These are phyloP conservation scores for Pterobdella sp. DNA, from an alignment of 2,888 invertebrate species.

Conservation along the genomic window DNA sequence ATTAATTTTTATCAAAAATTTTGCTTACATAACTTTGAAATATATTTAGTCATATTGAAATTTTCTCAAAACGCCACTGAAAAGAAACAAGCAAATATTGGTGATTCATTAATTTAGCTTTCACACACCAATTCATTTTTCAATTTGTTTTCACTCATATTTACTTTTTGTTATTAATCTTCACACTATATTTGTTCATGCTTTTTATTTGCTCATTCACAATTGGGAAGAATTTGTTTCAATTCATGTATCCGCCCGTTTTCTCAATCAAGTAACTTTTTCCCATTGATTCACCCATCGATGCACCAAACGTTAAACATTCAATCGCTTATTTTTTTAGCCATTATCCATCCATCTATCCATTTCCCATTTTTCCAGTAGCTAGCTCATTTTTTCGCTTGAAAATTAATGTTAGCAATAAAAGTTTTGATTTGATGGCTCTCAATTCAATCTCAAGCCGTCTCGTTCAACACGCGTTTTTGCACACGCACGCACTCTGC, in stretches of 20 bases:
- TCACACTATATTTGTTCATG: not conserved
- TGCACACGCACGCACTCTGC: constrained; percentile 15
- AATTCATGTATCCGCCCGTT: not conserved
- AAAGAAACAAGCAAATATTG: too few relatives aligned
- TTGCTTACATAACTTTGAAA: too few relatives aligned
- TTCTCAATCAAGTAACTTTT: not conserved
- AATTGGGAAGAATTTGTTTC: too few relatives aligned
- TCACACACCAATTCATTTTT: not conserved
- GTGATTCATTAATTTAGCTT: too few relatives aligned
- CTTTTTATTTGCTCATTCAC: not conserved
- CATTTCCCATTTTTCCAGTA: not conserved
- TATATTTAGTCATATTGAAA: too few relatives aligned
- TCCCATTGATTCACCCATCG: not conserved
- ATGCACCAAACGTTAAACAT: not conserved
- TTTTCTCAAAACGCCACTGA: too few relatives aligned
- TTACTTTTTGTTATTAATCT: too few relatives aligned
- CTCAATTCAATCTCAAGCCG: constrained; percentile 26
- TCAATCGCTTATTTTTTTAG: not conserved
- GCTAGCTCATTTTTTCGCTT: constrained; percentile 13
- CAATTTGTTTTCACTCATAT: too few relatives aligned
- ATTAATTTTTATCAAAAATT: too few relatives aligned
- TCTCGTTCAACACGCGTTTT: constrained; percentile 13
- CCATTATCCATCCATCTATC: not conserved
- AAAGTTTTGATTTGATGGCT: constrained; percentile 26
- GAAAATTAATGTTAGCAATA: constrained; percentile 28